A percentile compares a stretch with the other conserved stretches of the same genome.
phyloP scores from a whole-genome alignment of 2,113 vertebrate species.

The Elephas maximus region DNA sequence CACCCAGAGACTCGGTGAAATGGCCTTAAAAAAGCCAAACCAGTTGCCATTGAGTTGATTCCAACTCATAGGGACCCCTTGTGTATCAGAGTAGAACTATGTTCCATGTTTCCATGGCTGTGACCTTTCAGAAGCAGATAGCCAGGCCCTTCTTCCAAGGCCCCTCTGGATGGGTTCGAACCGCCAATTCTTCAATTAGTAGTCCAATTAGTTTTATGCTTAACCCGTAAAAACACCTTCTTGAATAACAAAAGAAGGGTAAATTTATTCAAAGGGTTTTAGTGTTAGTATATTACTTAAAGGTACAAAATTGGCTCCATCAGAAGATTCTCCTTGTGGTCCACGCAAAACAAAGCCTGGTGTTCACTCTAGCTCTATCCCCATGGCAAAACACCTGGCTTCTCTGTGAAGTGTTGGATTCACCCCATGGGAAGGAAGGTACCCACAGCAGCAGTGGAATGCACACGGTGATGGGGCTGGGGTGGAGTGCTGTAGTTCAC shows the following conservation, averaged over 20 bases:
- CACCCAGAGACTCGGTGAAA: too few species aligned
- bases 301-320: background rate
- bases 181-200: background rate
- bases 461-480: fast-evolving
- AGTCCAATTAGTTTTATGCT: background rate
- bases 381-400: background rate
- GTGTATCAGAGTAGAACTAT: background rate
- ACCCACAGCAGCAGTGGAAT: fast-evolving
- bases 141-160: background rate
- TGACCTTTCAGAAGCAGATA: background rate
- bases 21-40: too few species aligned
- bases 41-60: background rate
- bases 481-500: background rate
- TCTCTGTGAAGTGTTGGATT: background rate
- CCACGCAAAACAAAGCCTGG: background rate
- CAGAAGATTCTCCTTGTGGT: background rate
- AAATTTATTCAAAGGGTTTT: background rate
- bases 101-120: background rate
- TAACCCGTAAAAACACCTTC: background rate
- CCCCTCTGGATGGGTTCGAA: background rate
- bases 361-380: background rate
- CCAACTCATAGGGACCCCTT: background rate
- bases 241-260: background rate
- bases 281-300: background rate
- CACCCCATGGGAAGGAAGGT: background rate